Percentiles rank a stretch among this genome's conserved stretches.
These are phyloP conservation scores for Liparis tanakae DNA, from an alignment of 2,797 vertebrate genomes.

Conservation along the genomic window DNA sequence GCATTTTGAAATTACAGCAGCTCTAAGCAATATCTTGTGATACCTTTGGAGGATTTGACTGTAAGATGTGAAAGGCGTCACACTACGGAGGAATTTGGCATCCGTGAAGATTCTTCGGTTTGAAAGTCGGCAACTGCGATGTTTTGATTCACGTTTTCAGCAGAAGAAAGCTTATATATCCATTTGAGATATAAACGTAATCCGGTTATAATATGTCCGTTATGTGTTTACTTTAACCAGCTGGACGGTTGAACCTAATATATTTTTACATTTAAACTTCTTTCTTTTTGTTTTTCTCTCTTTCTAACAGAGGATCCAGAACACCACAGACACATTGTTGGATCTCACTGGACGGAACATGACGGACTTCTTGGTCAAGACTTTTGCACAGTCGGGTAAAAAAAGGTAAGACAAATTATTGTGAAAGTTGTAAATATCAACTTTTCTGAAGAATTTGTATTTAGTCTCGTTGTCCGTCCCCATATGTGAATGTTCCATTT, in stretches of 20 bases:
- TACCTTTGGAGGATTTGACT: neutral
- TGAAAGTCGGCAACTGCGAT: neutral
- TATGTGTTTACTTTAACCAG: neutral
- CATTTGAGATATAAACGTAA: neutral
- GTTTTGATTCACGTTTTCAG: neutral
- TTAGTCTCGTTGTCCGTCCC: neutral
- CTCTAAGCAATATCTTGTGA: neutral
- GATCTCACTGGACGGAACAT: constrained; percentile 91
- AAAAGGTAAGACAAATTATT: constrained; percentile 68
- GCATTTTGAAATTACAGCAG: constrained; percentile 1
- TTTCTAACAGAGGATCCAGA: constrained; percentile 87
- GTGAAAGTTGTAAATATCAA: neutral
- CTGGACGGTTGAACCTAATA: no score
- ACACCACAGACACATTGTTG: constrained; percentile 91
- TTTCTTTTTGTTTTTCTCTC: neutral
- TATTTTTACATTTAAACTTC: neutral
- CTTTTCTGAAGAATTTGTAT: neutral
- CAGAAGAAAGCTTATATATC: no score
- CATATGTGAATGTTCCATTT: neutral
- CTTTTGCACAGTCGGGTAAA: constrained; percentile 81
- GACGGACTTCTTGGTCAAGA: constrained; percentile 95
- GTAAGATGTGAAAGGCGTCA: neutral
- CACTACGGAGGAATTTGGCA: neutral
- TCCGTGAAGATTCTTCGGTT: neutral
- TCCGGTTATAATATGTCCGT: neutral